A percentile compares a stretch with the other conserved stretches of the same genome.
These are phyloP conservation scores for Pluvialis apricaria DNA, from an alignment of 2,113 vertebrate genomes.

Conservation along the genomic window DNA sequence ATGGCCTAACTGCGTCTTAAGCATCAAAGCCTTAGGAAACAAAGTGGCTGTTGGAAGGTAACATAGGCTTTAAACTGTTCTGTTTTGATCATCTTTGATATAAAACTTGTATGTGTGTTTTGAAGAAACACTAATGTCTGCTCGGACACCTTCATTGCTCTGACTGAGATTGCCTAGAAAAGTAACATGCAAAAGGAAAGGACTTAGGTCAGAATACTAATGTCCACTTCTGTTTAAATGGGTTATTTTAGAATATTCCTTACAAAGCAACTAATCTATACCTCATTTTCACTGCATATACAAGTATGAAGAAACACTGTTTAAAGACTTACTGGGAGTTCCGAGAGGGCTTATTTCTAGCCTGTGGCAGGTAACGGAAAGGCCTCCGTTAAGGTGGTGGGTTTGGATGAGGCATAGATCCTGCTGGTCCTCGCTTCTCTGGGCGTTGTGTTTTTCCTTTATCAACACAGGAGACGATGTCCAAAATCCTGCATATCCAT, in stretches of 20 bases:
- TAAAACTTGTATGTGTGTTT: background rate
- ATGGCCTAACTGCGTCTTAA: background rate
- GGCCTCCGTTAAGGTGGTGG: accelerated
- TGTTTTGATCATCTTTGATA: background rate
- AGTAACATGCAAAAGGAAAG: background rate
- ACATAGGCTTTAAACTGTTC: background rate
- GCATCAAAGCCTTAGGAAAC: constrained; percentile 36
- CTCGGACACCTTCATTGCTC: background rate
- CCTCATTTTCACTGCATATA: background rate
- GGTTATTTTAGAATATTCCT: background rate
- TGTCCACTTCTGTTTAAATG: background rate
- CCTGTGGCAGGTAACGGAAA: background rate
- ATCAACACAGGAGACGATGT: background rate
- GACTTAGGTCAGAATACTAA: background rate
- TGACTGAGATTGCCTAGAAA: background rate
- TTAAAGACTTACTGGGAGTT: background rate
- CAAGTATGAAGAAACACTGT: background rate
- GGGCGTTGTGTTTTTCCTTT: background rate
- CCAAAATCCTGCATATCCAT: background rate
- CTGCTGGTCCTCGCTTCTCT: background rate
- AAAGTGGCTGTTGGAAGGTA: background rate
- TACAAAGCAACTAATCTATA: background rate
- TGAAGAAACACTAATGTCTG: background rate
- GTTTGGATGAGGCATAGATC: background rate
- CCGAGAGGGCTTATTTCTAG: background rate